Evolutionary conservation across 2,797 vertebrate genomes (phyloP).

Genomic region (Pteronotus mesoamericanus): DNA sequence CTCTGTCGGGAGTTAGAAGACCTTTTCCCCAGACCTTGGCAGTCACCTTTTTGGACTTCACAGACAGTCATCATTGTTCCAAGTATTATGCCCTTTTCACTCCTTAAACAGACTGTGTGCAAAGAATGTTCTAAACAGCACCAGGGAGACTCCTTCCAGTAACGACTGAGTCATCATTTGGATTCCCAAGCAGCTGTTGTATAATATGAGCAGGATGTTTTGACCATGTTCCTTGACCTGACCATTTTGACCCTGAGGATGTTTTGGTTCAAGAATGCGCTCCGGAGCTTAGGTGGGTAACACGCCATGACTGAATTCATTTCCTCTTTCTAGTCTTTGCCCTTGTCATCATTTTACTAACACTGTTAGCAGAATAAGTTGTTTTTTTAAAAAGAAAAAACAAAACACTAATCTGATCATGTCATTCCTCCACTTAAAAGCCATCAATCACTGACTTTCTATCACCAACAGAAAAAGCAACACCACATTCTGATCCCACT

Average conservation of each 20-base stretch:
- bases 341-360: not conserved
- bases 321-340: not conserved
- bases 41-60: not conserved
- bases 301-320: not conserved
- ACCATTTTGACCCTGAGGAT: not conserved
- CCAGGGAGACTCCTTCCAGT: conserved; percentile 6
- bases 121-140: conserved; percentile 39
- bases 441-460: not conserved
- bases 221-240: conserved; percentile 10
- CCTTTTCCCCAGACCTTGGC: not conserved
- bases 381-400: not conserved
- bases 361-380: not conserved
- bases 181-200: not conserved
- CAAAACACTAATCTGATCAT: not conserved
- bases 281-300: conserved; percentile 33
- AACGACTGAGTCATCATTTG: not conserved
- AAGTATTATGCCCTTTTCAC: not conserved
- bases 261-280: conserved; percentile 10
- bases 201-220: conserved; percentile 40
- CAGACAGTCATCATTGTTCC: not conserved
- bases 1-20: not conserved
- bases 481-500: not conserved
- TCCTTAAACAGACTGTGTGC: not conserved
- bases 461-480: not conserved
- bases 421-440: not conserved